A percentile compares a stretch with the other conserved stretches of the same genome.
These are phyloP conservation scores for Dolichallabes microphthalmus DNA, from an alignment of 2,113 vertebrate genomes.

Conservation along the genomic window DNA sequence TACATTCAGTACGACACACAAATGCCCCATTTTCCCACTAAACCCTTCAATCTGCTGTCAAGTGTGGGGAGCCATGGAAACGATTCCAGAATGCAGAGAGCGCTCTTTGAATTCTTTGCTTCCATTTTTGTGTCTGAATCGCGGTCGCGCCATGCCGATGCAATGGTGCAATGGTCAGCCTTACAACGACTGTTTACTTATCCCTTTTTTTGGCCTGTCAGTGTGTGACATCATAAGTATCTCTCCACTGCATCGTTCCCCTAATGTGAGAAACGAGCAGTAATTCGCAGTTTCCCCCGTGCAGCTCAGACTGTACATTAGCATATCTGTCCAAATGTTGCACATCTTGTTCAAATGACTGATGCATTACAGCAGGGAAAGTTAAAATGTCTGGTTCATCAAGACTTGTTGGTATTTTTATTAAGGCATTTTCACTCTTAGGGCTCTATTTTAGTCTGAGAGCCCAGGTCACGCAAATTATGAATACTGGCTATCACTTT, in stretches of 20 bases:
- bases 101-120: constrained; percentile 54
- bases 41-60: constrained; percentile 72
- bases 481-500: not conserved
- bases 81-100: constrained; percentile 64
- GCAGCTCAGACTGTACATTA: not conserved
- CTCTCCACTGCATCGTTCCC: constrained; percentile 12
- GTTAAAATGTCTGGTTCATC: not conserved
- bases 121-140: constrained; percentile 60
- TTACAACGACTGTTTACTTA: constrained; percentile 37
- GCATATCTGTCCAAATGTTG: not conserved
- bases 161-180: constrained; percentile 47
- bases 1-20: constrained; percentile 62
- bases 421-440: not conserved
- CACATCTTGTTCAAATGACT: not conserved
- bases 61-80: constrained; percentile 70
- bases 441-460: not conserved
- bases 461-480: not conserved
- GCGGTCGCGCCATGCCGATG: constrained; percentile 59
- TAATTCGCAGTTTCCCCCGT: not conserved
- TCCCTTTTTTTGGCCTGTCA: constrained; percentile 32
- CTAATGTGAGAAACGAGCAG: not conserved
- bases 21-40: constrained; percentile 70
- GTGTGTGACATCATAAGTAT: constrained; percentile 41
- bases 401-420: not conserved
- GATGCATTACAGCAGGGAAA: not conserved